phyloP scores from a whole-genome alignment of 2,888 invertebrate genomes.

The Amitus sp. region DNA sequence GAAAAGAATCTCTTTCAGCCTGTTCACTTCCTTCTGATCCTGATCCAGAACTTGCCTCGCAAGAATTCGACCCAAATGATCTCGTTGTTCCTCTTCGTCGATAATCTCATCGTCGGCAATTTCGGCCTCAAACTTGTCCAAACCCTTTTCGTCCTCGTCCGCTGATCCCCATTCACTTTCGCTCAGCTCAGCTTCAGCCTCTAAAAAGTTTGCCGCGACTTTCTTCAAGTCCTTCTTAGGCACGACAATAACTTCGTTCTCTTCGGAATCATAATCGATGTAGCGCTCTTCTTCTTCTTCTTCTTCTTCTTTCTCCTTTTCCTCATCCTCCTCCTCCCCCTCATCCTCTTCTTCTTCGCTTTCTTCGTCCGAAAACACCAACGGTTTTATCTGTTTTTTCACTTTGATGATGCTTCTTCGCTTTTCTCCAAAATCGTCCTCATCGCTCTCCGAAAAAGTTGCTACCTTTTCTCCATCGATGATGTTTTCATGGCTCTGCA shows the following conservation, averaged over 20 bases:
- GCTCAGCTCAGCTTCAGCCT: constrained; percentile 90
- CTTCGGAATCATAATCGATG: constrained; percentile 85
- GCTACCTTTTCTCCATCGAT: constrained; percentile 43
- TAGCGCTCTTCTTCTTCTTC: constrained; percentile 60
- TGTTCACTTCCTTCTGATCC: constrained; percentile 84
- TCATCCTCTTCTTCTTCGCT: constrained; percentile 47
- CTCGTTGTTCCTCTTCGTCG: constrained; percentile 80
- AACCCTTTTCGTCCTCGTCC: constrained; percentile 85
- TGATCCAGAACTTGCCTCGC: constrained; percentile 88
- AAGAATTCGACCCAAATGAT: constrained; percentile 86
- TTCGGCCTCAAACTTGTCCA: constrained; percentile 85
- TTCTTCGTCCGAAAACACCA: constrained; percentile 58
- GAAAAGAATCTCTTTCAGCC: constrained; percentile 86
- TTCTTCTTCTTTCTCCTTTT: constrained; percentile 47
- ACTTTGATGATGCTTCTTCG: too few relatives aligned
- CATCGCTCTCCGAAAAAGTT: constrained; percentile 62
- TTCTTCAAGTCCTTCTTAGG: constrained; percentile 63
- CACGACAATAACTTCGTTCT: constrained; percentile 75
- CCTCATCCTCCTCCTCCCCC: constrained; percentile 60
- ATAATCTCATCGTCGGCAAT: constrained; percentile 86
- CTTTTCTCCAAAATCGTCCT: constrained; percentile 42
- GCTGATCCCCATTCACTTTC: constrained; percentile 91
- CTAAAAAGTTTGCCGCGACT: constrained; percentile 79
- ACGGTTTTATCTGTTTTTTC: constrained; percentile 43
- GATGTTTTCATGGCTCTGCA: constrained; percentile 55